Percentiles rank a stretch among this genome's conserved stretches.
These are phyloP conservation scores for Melanostoma mellinum DNA, from an alignment of 2,888 invertebrate genomes.

Conservation along the genomic window DNA sequence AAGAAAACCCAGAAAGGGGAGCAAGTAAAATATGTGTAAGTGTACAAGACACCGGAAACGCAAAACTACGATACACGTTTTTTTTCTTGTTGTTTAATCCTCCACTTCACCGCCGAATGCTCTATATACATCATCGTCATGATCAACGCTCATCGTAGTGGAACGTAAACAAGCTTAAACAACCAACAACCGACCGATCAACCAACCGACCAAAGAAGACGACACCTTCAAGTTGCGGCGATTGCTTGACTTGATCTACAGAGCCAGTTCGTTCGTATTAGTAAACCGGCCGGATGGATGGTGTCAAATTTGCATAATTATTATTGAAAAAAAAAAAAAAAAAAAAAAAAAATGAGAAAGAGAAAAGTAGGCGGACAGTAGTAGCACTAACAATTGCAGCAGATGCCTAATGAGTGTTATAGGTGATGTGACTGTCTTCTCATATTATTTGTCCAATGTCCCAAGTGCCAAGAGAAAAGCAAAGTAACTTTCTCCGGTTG, in stretches of 20 bases:
- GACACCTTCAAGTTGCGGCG: conserved; percentile 59
- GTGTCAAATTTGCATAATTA: conserved; percentile 73
- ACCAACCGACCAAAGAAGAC: conserved; percentile 41
- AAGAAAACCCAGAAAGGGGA: conserved; percentile 67
- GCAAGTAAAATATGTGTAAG: conserved; percentile 53
- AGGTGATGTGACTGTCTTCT: conserved; percentile 35
- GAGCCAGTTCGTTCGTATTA: conserved; percentile 56
- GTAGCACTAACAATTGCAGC: conserved; percentile 52
- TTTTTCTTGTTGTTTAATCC: conserved; percentile 27
- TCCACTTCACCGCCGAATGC: conserved; percentile 41
- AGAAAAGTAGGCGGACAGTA: conserved; percentile 61
- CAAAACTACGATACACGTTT: conserved; percentile 69
- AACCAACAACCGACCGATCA: conserved; percentile 10
- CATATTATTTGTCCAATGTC: conserved; percentile 32
- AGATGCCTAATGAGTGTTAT: conserved; percentile 64
- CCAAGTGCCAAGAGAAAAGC: conserved; percentile 48
- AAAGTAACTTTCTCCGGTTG: conserved; percentile 67
- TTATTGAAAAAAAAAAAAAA: conserved; percentile 33
- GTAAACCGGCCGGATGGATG: conserved; percentile 72
- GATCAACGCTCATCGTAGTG: conserved; percentile 56
- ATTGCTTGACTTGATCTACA: conserved; percentile 39
- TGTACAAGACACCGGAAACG: conserved; percentile 72
- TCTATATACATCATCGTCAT: conserved; percentile 61
- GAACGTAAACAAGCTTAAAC: conserved; percentile 63
- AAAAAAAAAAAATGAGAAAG: conserved; percentile 53